These are phyloP conservation scores for Dynastes tityus DNA, from an alignment of 2,888 invertebrate species.

Conservation along the genomic window DNA sequence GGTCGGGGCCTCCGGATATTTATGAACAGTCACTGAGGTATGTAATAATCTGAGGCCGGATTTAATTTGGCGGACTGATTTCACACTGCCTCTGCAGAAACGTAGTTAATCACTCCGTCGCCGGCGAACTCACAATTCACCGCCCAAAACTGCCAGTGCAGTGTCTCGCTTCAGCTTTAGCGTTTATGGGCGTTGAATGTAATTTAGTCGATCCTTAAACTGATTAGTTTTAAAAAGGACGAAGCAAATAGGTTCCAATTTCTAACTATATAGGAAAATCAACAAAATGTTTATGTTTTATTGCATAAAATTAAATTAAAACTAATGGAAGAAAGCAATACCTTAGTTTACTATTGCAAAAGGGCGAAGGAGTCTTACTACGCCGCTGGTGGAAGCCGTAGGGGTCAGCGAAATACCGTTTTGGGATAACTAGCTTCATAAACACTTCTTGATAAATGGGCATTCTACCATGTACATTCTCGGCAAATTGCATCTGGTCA, in stretches of 20 bases:
- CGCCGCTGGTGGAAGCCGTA: conserved; percentile 55
- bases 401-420: conserved; percentile 61
- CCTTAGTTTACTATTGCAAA: background rate
- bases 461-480: conserved; percentile 70
- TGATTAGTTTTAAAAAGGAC: background rate
- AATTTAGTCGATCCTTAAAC: background rate
- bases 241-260: background rate
- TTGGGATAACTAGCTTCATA: conserved; percentile 69
- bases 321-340: background rate
- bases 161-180: conserved; percentile 10
- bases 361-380: conserved; percentile 10
- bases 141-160: conserved; percentile 53
- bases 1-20: conserved; percentile 70
- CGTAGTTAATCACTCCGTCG: conserved; percentile 69
- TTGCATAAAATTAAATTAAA: background rate
- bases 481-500: conserved; percentile 69
- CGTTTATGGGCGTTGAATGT: background rate
- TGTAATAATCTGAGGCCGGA: conserved; percentile 82
- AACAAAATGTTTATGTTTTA: too few species aligned
- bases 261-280: background rate
- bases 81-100: conserved; percentile 74
- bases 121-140: conserved; percentile 55
- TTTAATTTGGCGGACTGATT: conserved; percentile 83
- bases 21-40: conserved; percentile 82
- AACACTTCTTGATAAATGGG: conserved; percentile 68